These are phyloP conservation scores for Alethe castanea DNA, from an alignment of 2,113 vertebrate species.

Conservation along the genomic window DNA sequence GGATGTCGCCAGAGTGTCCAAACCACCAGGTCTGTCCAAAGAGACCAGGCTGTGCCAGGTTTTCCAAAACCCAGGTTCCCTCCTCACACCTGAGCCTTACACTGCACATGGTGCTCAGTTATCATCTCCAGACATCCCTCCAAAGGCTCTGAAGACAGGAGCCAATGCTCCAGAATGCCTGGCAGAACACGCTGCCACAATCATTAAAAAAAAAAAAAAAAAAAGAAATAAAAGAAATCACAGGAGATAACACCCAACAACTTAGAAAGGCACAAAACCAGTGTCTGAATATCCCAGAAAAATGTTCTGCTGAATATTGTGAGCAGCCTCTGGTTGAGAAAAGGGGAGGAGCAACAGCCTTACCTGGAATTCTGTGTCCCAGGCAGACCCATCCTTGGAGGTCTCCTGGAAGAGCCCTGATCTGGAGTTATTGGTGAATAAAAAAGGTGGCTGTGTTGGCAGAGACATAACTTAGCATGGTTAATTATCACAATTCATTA, in stretches of 20 bases:
- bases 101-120: background rate
- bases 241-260: background rate
- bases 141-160: background rate
- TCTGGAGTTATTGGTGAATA: background rate
- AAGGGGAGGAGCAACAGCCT: fast-evolving
- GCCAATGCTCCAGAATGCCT: too few relatives aligned
- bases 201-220: fast-evolving
- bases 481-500: background rate
- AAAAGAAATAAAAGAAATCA: too few relatives aligned
- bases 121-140: background rate
- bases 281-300: background rate
- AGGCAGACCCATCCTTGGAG: background rate
- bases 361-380: background rate
- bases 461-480: background rate
- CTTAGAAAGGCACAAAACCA: background rate
- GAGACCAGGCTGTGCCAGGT: slow-evolving; percentile 3
- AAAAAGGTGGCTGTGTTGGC: fast-evolving
- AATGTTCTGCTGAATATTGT: background rate
- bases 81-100: slow-evolving; percentile 19
- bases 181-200: background rate
- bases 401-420: fast-evolving
- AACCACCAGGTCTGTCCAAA: background rate
- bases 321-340: background rate
- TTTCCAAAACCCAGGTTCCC: background rate
- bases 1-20: slow-evolving; percentile 55